Conservation (phyloP, 2,888 invertebrate species). For the Tipula unca region DNA sequence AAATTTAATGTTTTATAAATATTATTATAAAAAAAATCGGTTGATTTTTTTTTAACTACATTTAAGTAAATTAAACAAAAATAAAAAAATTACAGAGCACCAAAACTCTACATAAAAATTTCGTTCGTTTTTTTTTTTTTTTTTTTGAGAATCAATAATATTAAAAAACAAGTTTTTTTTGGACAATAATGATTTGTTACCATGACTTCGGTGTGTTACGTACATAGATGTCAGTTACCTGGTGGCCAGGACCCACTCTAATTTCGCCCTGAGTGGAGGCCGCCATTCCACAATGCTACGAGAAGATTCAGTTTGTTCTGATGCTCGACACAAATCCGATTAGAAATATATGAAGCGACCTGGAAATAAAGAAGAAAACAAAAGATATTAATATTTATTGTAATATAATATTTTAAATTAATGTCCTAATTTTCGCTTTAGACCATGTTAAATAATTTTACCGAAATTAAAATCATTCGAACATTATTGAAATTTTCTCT, state of each 20-base stretch:
- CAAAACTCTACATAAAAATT: neutral
- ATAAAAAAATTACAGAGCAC: neutral
- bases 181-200: slow-evolving; percentile 18
- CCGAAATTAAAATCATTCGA: no score
- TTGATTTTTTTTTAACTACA: neutral
- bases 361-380: neutral
- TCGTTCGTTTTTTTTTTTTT: neutral
- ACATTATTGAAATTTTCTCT: no score
- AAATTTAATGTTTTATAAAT: slow-evolving; percentile 14
- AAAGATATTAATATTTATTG: neutral
- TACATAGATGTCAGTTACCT: slow-evolving; percentile 61
- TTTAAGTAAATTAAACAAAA: neutral
- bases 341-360: slow-evolving; percentile 4
- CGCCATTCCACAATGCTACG: slow-evolving; percentile 40
- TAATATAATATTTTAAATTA: neutral
- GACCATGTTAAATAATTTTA: no score
- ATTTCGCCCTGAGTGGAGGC: slow-evolving; percentile 69
- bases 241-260: slow-evolving; percentile 68
- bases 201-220: slow-evolving; percentile 42
- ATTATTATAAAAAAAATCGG: neutral
- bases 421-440: no score
- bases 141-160: slow-evolving; percentile 14
- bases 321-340: neutral
- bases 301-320: slow-evolving; percentile 1
- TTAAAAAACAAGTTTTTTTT: neutral